These are phyloP conservation scores for Tyrannus savana DNA, from an alignment of 2,113 vertebrate genomes.

Conservation along the genomic window DNA sequence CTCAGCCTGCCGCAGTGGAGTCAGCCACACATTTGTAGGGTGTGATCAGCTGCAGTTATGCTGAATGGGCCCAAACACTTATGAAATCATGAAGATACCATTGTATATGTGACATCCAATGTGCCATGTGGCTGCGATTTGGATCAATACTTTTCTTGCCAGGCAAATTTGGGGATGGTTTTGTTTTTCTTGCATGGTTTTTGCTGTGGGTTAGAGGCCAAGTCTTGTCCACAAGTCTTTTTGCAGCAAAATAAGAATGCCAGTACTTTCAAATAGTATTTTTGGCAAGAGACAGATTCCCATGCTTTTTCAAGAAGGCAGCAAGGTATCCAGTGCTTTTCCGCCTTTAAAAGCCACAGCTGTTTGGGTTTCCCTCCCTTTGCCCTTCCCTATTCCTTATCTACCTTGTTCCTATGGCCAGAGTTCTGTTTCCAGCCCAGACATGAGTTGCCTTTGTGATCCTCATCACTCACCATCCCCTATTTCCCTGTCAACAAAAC, in stretches of 20 bases:
- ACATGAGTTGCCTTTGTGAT: neutral
- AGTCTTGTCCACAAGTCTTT: neutral
- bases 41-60: neutral
- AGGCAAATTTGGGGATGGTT: neutral
- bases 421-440: neutral
- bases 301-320: neutral
- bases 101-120: fast-evolving
- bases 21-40: neutral
- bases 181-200: neutral
- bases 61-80: neutral
- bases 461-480: neutral
- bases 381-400: neutral
- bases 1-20: neutral
- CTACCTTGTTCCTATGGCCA: neutral
- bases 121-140: neutral
- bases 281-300: neutral
- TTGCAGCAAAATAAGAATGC: neutral
- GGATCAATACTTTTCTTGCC: neutral
- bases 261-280: neutral
- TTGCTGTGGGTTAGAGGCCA: neutral
- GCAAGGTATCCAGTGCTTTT: neutral
- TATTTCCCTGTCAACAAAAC: neutral
- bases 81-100: neutral
- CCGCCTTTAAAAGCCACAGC: neutral
- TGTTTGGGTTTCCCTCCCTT: neutral